Evolutionary conservation across 2,113 vertebrate genomes (phyloP).

Genomic region (Trinectes maculatus): DNA sequence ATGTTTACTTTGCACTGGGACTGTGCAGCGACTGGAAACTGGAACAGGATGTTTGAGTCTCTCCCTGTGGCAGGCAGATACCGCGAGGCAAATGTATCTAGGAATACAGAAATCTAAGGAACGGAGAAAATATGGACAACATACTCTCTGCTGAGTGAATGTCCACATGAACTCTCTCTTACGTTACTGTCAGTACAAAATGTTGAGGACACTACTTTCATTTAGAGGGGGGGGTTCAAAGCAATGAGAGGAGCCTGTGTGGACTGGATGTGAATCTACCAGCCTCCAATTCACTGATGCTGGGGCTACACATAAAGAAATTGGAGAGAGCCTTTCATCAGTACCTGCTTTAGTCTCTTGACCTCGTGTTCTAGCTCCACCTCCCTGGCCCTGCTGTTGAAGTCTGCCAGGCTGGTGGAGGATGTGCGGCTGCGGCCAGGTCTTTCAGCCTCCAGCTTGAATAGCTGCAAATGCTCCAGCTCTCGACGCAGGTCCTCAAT

Average conservation of each 20-base stretch:
- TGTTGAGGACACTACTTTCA: background rate
- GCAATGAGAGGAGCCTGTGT: background rate
- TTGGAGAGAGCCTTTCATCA: slow-evolving; percentile 13
- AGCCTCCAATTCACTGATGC: background rate
- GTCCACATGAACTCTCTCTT: background rate
- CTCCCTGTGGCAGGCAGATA: slow-evolving; percentile 6
- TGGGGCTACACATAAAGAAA: no score
- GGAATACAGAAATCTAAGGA: background rate
- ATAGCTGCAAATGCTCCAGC: slow-evolving; percentile 93
- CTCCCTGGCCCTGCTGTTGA: slow-evolving; percentile 89
- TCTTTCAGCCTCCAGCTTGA: slow-evolving; percentile 91
- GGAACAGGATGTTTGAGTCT: slow-evolving; percentile 10
- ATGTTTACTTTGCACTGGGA: slow-evolving; percentile 46
- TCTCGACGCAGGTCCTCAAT: slow-evolving; percentile 95
- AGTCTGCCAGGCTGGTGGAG: slow-evolving; percentile 86
- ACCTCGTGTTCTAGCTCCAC: slow-evolving; percentile 94
- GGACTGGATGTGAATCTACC: background rate
- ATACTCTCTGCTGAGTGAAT: background rate
- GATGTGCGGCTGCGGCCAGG: slow-evolving; percentile 85
- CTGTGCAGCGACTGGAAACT: slow-evolving; percentile 7
- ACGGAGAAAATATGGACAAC: background rate
- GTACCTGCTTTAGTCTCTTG: slow-evolving; percentile 94
- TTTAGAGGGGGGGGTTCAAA: background rate
- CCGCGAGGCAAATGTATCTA: background rate
- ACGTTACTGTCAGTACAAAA: background rate